A percentile compares a stretch with the other conserved stretches of the same genome.
These are phyloP conservation scores for Phoenicopterus ruber DNA, from an alignment of 2,113 vertebrate species.

Conservation along the genomic window DNA sequence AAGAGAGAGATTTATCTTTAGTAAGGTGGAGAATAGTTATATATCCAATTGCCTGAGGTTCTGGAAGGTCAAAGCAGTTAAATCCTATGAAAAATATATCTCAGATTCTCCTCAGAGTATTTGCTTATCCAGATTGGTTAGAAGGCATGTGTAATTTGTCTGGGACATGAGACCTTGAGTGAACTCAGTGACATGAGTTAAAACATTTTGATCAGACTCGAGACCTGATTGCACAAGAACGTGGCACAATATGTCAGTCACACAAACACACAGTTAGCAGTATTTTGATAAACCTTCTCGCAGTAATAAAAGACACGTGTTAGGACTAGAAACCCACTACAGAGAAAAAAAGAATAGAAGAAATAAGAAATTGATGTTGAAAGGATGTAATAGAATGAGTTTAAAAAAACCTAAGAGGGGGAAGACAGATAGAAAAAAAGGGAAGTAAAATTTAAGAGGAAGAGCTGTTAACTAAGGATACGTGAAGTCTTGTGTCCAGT, in stretches of 20 bases:
- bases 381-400: background rate
- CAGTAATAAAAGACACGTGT: background rate
- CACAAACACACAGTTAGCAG: background rate
- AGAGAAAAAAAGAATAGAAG: background rate
- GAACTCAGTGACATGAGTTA: background rate
- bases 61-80: constrained; percentile 46
- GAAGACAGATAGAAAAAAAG: background rate
- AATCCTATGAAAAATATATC: background rate
- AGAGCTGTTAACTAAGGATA: background rate
- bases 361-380: background rate
- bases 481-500: background rate
- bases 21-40: constrained; percentile 61
- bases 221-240: background rate
- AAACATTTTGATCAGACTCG: background rate
- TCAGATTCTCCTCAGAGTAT: background rate
- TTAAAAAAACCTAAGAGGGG: background rate
- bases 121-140: background rate
- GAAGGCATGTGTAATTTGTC: background rate
- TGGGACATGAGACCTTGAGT: background rate
- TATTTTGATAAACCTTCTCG: background rate
- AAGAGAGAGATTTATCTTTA: constrained; percentile 52
- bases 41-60: constrained; percentile 32
- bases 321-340: background rate
- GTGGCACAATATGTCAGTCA: background rate
- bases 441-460: background rate